Evolutionary conservation across 2,888 invertebrate genomes (phyloP).

Genomic region (Scaptomyza reducta): DNA sequence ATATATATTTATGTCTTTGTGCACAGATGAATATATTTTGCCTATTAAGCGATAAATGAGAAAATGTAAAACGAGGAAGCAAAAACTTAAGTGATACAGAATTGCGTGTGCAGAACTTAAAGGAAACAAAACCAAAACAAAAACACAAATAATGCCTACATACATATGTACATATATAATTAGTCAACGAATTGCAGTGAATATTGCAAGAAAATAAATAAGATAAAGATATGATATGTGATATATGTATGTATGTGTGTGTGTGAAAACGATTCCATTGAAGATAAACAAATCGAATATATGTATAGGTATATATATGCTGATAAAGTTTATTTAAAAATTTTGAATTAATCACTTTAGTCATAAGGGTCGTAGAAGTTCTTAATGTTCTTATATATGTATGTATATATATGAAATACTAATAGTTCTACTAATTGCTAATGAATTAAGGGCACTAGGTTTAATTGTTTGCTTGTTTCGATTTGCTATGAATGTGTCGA

Average conservation of each 20-base stretch:
- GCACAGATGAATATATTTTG: neutral
- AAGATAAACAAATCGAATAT: neutral
- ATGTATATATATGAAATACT: neutral
- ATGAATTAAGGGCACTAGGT: slow-evolving; percentile 18
- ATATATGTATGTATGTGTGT: too few relatives aligned
- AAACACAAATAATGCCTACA: neutral
- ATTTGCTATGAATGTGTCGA: slow-evolving; percentile 4
- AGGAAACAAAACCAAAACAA: neutral
- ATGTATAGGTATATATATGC: neutral
- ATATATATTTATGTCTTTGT: neutral
- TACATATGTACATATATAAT: neutral
- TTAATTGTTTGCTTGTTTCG: slow-evolving; percentile 1
- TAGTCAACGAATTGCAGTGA: neutral
- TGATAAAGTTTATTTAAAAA: slow-evolving; percentile 15
- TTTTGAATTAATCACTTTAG: slow-evolving; percentile 6
- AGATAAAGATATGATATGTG: too few relatives aligned
- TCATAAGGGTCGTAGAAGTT: neutral
- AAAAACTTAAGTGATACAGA: neutral
- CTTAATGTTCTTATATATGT: neutral
- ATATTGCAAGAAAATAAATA: too few relatives aligned
- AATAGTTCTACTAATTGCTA: slow-evolving; percentile 1
- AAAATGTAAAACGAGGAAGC: neutral
- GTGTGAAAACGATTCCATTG: neutral
- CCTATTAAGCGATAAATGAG: neutral
- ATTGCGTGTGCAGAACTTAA: neutral